These are phyloP conservation scores for Listronotus oregonensis DNA, from an alignment of 1,140 invertebrate species.

Conservation along the genomic window DNA sequence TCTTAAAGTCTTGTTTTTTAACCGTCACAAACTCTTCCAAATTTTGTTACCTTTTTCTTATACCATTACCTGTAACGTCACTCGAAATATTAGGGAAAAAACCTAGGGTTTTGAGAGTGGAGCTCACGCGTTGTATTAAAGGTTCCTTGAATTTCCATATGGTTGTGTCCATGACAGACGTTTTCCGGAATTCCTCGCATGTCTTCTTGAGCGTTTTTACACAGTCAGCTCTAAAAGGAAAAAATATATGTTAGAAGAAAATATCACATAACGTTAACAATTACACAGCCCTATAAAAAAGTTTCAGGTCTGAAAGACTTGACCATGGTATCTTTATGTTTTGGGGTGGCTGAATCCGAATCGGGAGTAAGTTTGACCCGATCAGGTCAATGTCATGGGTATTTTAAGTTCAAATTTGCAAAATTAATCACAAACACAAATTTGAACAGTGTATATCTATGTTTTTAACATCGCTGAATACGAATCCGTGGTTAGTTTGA, in stretches of 20 bases:
- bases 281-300: too few species aligned
- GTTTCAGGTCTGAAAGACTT: too few species aligned
- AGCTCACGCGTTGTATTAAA: slow-evolving; percentile 71
- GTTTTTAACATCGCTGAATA: too few species aligned
- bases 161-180: slow-evolving; percentile 82
- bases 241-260: slow-evolving; percentile 2
- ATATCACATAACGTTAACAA: neutral
- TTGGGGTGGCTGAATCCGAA: too few species aligned
- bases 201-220: slow-evolving; percentile 85
- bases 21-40: neutral
- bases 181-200: slow-evolving; percentile 81
- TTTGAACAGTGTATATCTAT: too few species aligned
- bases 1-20: neutral
- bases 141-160: slow-evolving; percentile 87
- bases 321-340: too few species aligned
- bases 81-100: slow-evolving; percentile 63
- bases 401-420: too few species aligned
- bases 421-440: too few species aligned
- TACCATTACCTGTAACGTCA: slow-evolving; percentile 20
- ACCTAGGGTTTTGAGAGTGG: slow-evolving; percentile 72
- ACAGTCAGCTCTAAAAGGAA: slow-evolving; percentile 73
- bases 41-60: slow-evolving; percentile 30
- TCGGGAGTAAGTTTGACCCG: too few species aligned
- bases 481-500: too few species aligned
- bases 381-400: too few species aligned